Evolutionary conservation across 1,140 invertebrate genomes (phyloP), one percentile per base, ranked within the genome.

Genomic region (Leptinotarsa lineolata): DNA sequence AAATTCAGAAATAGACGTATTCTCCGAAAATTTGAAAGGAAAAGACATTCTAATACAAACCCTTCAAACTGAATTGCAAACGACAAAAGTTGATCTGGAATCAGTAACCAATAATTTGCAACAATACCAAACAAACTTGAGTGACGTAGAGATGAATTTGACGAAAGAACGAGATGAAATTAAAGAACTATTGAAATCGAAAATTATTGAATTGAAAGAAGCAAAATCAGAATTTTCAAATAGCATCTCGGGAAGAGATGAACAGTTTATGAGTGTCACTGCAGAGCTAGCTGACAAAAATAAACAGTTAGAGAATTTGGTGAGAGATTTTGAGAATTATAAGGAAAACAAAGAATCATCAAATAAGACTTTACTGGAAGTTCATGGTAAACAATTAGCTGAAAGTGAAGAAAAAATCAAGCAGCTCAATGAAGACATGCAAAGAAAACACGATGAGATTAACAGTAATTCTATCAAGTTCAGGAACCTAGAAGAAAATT

Each of bases 191-290:
- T 73, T 87, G 1, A 83, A 87, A 72, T 78, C 83, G 61, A 85
- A 87, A 68, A 84, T 87, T 76, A 78, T 81, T 13, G 86, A 89
- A 78, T 84, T 80, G 68, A 85, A 89, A 44, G 86, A 86, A 79
- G 77, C 86, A 59, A 83, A 85, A 58, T 81, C 77, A 64, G 84
- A 88, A 78, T 78, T 85, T 24, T 60, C 58, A 3, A 58, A 59
- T 16, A 59, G 13, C 1, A 12, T 72, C 22, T 15, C 69, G 61
- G 39, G 67, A 72, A 39, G 48, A 61, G 72, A 69, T 60, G 60
- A 68, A 48, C 15, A 75, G 21, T 2, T 58, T 24, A 24, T 21
- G 69, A 76, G 21, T 16, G 30, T 75, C 16, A 39, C 74, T 46
- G 65, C 69, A 15, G 24, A 70, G 12, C 15, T 76, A 16, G 20